Conservation (phyloP, 92 coral and sea anemone genomes). For the Siderastrea siderea region DNA sequence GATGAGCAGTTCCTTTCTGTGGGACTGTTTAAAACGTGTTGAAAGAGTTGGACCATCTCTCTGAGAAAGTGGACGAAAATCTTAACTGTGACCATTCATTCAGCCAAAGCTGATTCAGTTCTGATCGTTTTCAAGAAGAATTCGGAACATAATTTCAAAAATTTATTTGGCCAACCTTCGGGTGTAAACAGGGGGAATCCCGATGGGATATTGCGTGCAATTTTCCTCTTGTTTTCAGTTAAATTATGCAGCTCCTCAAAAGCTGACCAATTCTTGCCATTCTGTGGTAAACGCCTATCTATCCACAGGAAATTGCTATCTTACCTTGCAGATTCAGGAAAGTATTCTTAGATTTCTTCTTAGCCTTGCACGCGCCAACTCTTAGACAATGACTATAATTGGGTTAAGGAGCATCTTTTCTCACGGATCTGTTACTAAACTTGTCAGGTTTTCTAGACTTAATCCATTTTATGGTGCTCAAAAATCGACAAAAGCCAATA, state of each 20-base stretch:
- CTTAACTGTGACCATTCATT: no score
- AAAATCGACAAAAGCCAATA: neutral
- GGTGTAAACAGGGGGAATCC: neutral
- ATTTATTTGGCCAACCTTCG: neutral
- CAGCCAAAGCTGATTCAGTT: no score
- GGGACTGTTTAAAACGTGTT: no score
- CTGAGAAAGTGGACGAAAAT: no score
- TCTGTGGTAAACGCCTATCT: slow-evolving; percentile 16
- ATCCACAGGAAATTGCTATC: slow-evolving; percentile 11
- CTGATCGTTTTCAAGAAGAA: no score
- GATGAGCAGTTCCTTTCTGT: no score
- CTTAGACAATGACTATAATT: neutral
- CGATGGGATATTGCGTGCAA: neutral
- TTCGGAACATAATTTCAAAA: neutral
- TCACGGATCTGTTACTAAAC: neutral
- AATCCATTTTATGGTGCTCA: neutral
- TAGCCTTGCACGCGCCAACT: neutral
- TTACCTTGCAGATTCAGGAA: neutral
- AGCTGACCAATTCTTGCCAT: slow-evolving; percentile 5
- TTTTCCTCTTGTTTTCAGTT: neutral
- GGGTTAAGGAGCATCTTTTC: neutral
- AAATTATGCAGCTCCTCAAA: slow-evolving; percentile 1
- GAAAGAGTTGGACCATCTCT: no score
- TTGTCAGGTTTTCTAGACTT: neutral
- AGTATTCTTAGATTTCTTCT: no score